Evolutionary conservation across 2,888 invertebrate species (phyloP), one percentile per base, ranked within the genome.

Genomic region (Synanthedon tipuliformis): DNA sequence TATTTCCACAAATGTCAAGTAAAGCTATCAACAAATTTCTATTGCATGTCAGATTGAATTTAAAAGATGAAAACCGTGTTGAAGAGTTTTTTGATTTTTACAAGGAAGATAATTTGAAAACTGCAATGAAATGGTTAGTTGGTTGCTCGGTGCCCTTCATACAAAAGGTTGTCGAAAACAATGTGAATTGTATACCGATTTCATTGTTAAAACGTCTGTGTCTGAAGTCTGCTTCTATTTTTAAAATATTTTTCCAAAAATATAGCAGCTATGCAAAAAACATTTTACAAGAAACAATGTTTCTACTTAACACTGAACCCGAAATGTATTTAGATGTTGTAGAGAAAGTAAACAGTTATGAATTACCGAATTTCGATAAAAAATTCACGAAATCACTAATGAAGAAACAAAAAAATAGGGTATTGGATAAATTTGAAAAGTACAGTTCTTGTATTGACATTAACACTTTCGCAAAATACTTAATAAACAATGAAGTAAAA

Each of bases 111-210:
- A 57, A 69, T 54, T 7, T 58, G 1, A 53, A 66, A 8, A 55
- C 52, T 1, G 69, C 78, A 15, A 52, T 68, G 0, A 82, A 77
- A 63, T 84, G 83, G 83, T 59, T 83, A 16, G 70, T 72, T 41
- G 56, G 73, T 56, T 84, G 83, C 55, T 80, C 83, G 27, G 27
- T 63, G 8, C 13, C 61, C 15, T 75, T 78, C 40, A 69, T 78
- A 49, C 68, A 73, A 66, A 61, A 64, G 41, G 65, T 68, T 45
- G 54, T 78, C 16, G 55, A 60, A 57, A 69, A 69, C 41, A 55
- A 65, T 51, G 40, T 50, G 1, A 4, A 53, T 5, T 54, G 60
- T 49, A 56, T 75, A 40, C 58, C 60, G 40, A 10, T 48, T 23
- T 11, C 58, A 51, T 41, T 77, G 52, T 56, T 77, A 1, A 67